A percentile compares a stretch with the other conserved stretches of the same genome.
Evolutionary conservation across 2,113 vertebrate genomes (phyloP).

Genomic region (Malurus cyaneus): DNA sequence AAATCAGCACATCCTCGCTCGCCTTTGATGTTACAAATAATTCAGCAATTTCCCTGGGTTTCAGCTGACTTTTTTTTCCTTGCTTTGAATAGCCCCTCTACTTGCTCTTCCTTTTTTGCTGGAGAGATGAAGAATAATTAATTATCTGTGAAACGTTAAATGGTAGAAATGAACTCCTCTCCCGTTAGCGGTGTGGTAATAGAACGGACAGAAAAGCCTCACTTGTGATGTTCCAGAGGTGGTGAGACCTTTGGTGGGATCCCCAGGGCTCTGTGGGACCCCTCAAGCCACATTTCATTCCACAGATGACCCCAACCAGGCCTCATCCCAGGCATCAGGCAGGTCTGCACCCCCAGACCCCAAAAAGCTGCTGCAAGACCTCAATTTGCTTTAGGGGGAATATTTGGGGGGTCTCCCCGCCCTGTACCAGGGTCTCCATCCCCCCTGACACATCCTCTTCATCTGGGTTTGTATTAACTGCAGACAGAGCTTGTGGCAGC

Average conservation of each 20-base stretch:
- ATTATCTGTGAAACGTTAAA: conserved; percentile 62
- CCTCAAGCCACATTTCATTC: background rate
- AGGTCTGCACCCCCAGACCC: background rate
- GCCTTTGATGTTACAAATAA: conserved; percentile 55
- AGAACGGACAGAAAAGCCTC: background rate
- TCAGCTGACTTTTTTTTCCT: background rate
- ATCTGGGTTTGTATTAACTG: background rate
- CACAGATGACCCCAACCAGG: rapidly evolving
- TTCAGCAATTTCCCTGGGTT: conserved; percentile 22
- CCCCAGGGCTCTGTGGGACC: background rate
- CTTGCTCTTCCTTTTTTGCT: background rate
- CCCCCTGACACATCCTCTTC: background rate
- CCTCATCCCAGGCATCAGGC: background rate
- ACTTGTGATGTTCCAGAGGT: rapidly evolving
- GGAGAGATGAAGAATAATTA: conserved; percentile 56
- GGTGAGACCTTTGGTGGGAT: background rate
- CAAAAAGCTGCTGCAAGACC: background rate
- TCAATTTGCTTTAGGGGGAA: background rate
- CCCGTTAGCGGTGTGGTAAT: background rate
- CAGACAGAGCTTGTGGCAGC: background rate
- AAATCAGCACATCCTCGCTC: background rate
- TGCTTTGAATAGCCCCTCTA: conserved; percentile 31
- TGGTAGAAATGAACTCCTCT: conserved; percentile 30
- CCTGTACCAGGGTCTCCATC: background rate
- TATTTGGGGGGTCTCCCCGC: rapidly evolving